phyloP scores from a whole-genome alignment of 2,113 vertebrate species.

The Ondatra zibethicus region DNA sequence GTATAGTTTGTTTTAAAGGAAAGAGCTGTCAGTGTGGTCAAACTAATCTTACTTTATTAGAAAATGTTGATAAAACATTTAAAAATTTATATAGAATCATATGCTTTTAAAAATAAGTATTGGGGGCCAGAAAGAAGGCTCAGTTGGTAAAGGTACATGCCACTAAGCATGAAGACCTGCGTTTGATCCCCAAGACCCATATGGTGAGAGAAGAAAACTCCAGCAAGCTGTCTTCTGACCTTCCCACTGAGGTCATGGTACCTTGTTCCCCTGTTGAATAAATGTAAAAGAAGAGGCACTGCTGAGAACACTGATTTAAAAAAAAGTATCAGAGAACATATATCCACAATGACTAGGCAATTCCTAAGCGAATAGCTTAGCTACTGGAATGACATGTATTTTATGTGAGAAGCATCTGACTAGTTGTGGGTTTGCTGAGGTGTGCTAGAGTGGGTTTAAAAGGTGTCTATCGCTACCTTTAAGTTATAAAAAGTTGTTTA shows the following conservation, averaged over 20 bases:
- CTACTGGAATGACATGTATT: neutral
- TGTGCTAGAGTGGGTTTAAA: neutral
- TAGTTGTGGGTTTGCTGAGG: neutral
- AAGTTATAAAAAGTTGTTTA: neutral
- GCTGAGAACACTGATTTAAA: neutral
- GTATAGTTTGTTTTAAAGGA: conserved; percentile 9
- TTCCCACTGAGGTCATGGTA: too few relatives aligned
- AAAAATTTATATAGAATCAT: neutral
- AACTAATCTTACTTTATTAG: neutral
- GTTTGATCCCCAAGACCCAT: neutral
- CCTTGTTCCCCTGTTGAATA: neutral
- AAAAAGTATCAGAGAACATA: neutral
- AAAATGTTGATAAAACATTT: neutral
- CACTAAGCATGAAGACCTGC: neutral
- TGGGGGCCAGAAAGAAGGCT: neutral
- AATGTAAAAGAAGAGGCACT: neutral
- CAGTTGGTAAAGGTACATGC: neutral
- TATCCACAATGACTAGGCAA: neutral
- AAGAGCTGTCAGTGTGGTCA: conserved; percentile 6
- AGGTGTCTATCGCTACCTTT: neutral
- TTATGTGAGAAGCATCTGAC: neutral
- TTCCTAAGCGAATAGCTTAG: neutral
- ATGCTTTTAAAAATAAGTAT: neutral
- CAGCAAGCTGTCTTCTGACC: neutral
- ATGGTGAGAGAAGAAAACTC: neutral